Evolutionary conservation across 2,888 invertebrate genomes (phyloP).

Genomic region (Ophion ventricosus): DNA sequence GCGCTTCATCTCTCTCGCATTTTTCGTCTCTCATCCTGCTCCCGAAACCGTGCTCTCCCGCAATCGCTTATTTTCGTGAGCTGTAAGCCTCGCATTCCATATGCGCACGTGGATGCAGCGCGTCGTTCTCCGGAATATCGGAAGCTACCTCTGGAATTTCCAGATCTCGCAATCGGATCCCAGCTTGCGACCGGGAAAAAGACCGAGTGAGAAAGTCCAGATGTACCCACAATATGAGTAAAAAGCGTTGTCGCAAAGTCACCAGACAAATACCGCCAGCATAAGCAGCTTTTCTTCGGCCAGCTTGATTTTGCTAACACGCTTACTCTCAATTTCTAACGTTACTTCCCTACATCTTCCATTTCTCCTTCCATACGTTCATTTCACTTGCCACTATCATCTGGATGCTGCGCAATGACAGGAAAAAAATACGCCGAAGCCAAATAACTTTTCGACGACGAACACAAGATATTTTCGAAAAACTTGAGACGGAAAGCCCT

Average conservation of each 20-base stretch:
- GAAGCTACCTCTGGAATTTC: constrained; percentile 75
- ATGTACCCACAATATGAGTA: constrained; percentile 30
- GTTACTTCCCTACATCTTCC: constrained; percentile 1
- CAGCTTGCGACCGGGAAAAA: constrained; percentile 16
- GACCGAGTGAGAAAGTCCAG: constrained; percentile 18
- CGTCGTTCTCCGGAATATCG: constrained; percentile 77
- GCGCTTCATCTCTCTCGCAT: constrained; percentile 51
- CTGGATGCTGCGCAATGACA: constrained; percentile 2
- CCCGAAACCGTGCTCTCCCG: neutral
- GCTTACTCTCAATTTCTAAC: constrained; percentile 8
- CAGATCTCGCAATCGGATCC: constrained; percentile 63
- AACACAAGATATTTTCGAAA: too few relatives aligned
- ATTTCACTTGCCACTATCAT: constrained; percentile 33
- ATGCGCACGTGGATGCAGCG: constrained; percentile 71
- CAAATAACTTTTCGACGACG: neutral
- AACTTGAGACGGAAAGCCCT: too few relatives aligned
- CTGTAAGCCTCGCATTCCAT: constrained; percentile 53
- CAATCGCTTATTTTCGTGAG: constrained; percentile 59
- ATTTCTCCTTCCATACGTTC: constrained; percentile 27
- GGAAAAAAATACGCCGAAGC: neutral
- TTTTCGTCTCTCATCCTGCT: constrained; percentile 41
- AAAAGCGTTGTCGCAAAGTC: constrained; percentile 59
- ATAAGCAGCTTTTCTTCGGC: constrained; percentile 34
- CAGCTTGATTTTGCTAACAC: constrained; percentile 29
- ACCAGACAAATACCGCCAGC: constrained; percentile 48